These are phyloP conservation scores for Oeneis ivallda DNA, from an alignment of 2,888 invertebrate genomes.

Conservation along the genomic window DNA sequence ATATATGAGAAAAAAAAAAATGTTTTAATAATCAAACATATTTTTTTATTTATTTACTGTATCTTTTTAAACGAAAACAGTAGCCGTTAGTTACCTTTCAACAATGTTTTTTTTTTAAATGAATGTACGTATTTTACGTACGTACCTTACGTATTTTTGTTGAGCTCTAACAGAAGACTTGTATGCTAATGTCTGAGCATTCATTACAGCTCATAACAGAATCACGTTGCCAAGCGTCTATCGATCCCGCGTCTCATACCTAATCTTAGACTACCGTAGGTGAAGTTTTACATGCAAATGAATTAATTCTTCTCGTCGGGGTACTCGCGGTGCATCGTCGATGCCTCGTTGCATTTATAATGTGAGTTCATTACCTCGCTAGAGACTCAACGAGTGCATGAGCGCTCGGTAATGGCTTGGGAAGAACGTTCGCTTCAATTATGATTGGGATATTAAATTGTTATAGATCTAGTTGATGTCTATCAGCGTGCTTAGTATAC, in stretches of 20 bases:
- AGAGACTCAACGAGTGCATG: conserved; percentile 62
- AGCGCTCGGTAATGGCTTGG: conserved; percentile 70
- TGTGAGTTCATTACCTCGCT: conserved; percentile 77
- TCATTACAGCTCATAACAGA: conserved; percentile 34
- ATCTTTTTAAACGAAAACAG: no score
- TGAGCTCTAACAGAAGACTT: conserved; percentile 5
- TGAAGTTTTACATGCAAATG: conserved; percentile 80
- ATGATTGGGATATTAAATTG: conserved; percentile 72
- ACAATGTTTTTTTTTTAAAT: background rate
- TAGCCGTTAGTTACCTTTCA: no score
- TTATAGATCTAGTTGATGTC: conserved; percentile 13
- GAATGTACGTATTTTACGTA: background rate
- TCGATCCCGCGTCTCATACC: conserved; percentile 50
- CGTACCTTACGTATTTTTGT: conserved; percentile 5
- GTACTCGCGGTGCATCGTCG: conserved; percentile 68
- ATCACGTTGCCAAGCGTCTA: conserved; percentile 38
- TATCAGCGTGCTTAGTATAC: background rate
- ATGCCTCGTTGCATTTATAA: conserved; percentile 81
- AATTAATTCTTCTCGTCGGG: conserved; percentile 78
- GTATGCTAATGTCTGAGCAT: conserved; percentile 27
- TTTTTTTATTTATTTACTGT: no score
- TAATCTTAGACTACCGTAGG: conserved; percentile 65
- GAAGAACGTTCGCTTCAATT: conserved; percentile 78
- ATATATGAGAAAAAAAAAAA: no score
- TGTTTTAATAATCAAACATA: no score